phyloP scores from a whole-genome alignment of 2,888 invertebrate genomes.

The Resseliella maxima region DNA sequence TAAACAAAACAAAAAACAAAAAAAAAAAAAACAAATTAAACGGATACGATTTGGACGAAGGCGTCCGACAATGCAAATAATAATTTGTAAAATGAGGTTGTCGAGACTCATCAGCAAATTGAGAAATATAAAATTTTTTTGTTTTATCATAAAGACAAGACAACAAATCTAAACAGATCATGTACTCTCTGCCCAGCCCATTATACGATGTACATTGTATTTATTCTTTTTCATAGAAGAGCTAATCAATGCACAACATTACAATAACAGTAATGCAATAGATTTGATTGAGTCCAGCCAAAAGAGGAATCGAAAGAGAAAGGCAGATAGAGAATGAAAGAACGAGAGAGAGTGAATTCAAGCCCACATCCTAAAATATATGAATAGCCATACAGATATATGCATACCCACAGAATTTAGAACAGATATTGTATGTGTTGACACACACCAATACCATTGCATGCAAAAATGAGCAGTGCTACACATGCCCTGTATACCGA shows the following conservation, averaged over 20 bases:
- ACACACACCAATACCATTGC: not conserved
- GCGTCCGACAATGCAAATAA: not conserved
- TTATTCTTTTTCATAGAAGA: not conserved
- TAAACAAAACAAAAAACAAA: not conserved
- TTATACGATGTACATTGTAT: not conserved
- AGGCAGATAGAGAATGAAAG: not conserved
- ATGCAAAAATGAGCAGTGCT: conserved; percentile 41
- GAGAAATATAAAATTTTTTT: not conserved
- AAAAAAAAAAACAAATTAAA: not conserved
- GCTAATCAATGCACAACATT: conserved; percentile 25
- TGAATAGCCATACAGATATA: not conserved
- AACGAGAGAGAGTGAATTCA: not conserved
- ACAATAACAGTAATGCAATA: not conserved
- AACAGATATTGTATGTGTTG: not conserved
- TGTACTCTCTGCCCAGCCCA: not conserved
- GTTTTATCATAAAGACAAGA: not conserved
- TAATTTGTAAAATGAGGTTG: not conserved
- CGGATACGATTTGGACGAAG: too few species aligned
- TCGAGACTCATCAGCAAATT: not conserved
- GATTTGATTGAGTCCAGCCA: conserved; percentile 24
- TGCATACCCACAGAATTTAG: conserved; percentile 37
- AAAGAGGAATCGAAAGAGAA: too few species aligned
- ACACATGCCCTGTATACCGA: conserved; percentile 25
- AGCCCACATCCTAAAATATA: conserved; percentile 25
- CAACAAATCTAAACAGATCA: not conserved